phyloP scores from a whole-genome alignment of 2,888 invertebrate species.

The Melieria picta region DNA sequence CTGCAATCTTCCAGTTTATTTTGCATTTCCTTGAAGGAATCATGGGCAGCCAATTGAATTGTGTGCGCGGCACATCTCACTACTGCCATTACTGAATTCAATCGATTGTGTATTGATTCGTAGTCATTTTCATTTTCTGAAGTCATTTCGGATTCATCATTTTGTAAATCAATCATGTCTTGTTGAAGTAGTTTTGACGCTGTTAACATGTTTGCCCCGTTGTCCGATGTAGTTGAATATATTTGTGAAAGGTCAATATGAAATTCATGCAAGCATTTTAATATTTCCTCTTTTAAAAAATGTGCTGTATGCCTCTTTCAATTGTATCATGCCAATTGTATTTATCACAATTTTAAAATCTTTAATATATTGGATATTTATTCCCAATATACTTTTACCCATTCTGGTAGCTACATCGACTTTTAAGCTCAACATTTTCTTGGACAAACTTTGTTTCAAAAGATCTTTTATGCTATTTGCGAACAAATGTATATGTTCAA shows the following conservation, averaged over 20 bases:
- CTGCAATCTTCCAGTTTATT: conserved; percentile 12
- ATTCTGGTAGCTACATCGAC: conserved; percentile 30
- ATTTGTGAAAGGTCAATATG: conserved; percentile 30
- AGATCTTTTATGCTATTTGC: neutral
- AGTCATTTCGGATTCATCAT: conserved; percentile 8
- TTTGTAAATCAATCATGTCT: conserved; percentile 15
- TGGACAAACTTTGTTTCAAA: conserved; percentile 7
- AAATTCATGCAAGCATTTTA: conserved; percentile 30
- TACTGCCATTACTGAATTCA: conserved; percentile 17
- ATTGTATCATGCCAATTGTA: conserved; percentile 35
- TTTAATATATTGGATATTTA: conserved; percentile 28
- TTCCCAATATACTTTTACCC: conserved; percentile 16
- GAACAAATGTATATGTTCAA: conserved; percentile 2
- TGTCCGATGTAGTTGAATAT: conserved; percentile 34
- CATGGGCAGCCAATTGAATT: conserved; percentile 24
- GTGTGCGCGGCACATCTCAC: conserved; percentile 28
- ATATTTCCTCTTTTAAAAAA: conserved; percentile 27
- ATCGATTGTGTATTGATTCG: conserved; percentile 19
- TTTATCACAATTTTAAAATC: conserved; percentile 30
- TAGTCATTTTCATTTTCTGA: conserved; percentile 20
- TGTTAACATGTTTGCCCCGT: conserved; percentile 22
- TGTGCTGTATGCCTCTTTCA: conserved; percentile 9
- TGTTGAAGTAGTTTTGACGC: conserved; percentile 19
- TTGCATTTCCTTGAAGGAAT: conserved; percentile 16
- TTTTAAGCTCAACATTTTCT: conserved; percentile 29